Evolutionary conservation across 2,113 vertebrate species (phyloP), one percentile per base, ranked within the genome.

Genomic region (Parus major): DNA sequence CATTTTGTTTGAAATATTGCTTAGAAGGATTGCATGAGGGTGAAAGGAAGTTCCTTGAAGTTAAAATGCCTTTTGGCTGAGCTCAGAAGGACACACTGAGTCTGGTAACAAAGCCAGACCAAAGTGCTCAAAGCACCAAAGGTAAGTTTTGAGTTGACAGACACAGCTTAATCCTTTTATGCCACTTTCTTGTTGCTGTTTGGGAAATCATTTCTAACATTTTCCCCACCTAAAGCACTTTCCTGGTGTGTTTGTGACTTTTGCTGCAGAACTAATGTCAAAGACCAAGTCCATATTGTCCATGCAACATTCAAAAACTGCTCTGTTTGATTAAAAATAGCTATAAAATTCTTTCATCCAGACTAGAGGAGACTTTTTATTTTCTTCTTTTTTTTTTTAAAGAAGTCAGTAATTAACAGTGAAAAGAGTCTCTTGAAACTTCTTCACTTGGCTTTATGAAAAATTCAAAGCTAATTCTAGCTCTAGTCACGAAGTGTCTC

Each of bases 371-470:
- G 79, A 75, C 59, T 78, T 95, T 89, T 78, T 31, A 2, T 44
- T 36, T 28, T 64, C 31, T 56, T 44, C 72, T 57, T 15, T 57
- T 78, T 61, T 65, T 75, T 79, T 23, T 42, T 21, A 3, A 70
- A 50, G 24, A 86, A 56, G 77, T 59, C 22, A 1, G 70, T 90
- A 92, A 95, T 90, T 95, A 95, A 94, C 78, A 90, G 80, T 69
- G 89, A 89, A 94, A 96, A 92, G 91, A 92, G 78, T 64, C 55
- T 91, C 93, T 95, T 91, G 81, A 96, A 95, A 94, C 49, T 69
- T 71, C 70, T 73, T 92, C 61, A 35, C 52, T 71, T 95, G 68
- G 91, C 61, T 86, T 93, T 90, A 92, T 93, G 90, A 88, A 95
- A 95, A 91, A 92, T 88, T 92, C 85, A 83, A 84, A 90, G 85